Conservation (phyloP, 2,113 vertebrate genomes). For the Paradoxurus hermaphroditus region DNA sequence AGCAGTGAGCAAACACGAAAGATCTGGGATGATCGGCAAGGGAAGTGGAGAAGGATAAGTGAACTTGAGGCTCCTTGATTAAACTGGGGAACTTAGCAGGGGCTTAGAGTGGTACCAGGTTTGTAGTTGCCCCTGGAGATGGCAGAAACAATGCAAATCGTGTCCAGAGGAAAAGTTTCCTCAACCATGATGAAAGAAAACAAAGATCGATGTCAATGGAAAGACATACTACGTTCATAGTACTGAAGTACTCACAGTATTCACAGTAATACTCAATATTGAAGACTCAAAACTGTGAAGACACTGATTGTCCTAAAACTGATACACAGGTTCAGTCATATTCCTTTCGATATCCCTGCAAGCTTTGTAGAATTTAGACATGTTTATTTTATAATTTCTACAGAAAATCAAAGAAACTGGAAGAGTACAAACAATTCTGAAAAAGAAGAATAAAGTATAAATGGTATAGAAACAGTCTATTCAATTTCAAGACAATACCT, state of each 20-base stretch:
- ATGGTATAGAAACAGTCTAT: too few species aligned
- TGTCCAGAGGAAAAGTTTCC: neutral
- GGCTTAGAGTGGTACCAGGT: neutral
- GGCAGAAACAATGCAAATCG: neutral
- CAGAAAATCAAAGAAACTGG: neutral
- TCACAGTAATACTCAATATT: neutral
- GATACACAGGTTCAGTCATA: neutral
- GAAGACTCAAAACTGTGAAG: neutral
- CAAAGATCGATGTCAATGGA: neutral
- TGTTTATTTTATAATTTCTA: neutral
- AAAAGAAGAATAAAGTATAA: neutral
- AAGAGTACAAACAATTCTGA: neutral
- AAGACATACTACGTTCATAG: neutral
- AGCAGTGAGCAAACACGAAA: neutral
- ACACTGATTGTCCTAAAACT: neutral
- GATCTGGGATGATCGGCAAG: neutral
- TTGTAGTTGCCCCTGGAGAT: neutral
- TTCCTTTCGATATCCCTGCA: neutral
- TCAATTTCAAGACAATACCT: neutral
- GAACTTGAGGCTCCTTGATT: neutral
- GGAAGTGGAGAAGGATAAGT: neutral
- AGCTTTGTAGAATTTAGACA: neutral
- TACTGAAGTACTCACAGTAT: too few species aligned
- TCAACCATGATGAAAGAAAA: neutral
- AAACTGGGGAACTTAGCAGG: neutral